Percentiles rank a stretch among this genome's conserved stretches.
These are phyloP conservation scores for Fringilla coelebs DNA, from an alignment of 2,797 vertebrate species.

Conservation along the genomic window DNA sequence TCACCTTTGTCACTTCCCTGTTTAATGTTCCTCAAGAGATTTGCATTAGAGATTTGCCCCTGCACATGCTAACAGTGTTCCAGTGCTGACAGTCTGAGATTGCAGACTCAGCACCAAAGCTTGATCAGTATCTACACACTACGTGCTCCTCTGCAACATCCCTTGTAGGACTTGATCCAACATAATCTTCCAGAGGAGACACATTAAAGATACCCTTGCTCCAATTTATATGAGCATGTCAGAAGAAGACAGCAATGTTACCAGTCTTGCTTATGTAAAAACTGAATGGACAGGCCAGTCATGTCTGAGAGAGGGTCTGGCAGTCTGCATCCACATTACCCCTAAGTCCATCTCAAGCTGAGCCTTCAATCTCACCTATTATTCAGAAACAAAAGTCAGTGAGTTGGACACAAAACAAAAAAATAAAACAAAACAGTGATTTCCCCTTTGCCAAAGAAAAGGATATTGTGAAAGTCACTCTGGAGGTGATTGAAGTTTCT, in stretches of 20 bases:
- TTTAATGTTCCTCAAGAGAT: not conserved
- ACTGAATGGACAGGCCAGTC: not conserved
- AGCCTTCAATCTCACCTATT: not conserved
- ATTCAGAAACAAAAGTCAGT: not conserved
- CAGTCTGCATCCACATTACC: not conserved
- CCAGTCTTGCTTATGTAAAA: not conserved
- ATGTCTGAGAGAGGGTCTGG: not conserved
- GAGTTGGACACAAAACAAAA: not conserved
- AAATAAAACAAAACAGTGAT: not conserved
- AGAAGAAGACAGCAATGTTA: not conserved
- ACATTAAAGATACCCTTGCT: not conserved
- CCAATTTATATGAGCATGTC: not conserved
- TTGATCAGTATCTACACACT: slow-evolving; percentile 7
- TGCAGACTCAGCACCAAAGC: not conserved
- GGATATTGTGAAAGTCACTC: not conserved
- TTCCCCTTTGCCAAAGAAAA: not conserved
- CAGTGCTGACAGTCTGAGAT: not conserved
- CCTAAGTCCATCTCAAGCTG: not conserved
- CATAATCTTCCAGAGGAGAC: not conserved
- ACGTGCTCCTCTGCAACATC: not conserved
- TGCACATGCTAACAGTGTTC: not conserved
- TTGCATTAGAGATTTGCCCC: not conserved
- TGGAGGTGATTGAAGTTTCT: not conserved
- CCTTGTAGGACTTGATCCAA: not conserved
- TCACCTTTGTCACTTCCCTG: not conserved